Conservation (phyloP, 2,113 vertebrate species). For the Symphodus melops region DNA sequence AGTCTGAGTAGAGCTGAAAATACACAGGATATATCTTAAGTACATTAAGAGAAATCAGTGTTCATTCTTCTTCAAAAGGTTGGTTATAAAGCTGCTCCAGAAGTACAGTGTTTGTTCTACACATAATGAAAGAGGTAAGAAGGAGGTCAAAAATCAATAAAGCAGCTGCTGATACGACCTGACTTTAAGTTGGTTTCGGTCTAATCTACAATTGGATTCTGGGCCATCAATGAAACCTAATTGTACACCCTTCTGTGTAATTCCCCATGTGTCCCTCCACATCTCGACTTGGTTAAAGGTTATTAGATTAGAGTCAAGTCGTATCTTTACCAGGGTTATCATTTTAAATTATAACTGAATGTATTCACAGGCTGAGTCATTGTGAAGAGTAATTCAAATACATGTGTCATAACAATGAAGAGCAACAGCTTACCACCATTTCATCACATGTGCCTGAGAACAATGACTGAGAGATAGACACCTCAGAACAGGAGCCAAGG, state of each 20-base stretch:
- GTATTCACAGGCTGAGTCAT: background rate
- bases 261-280: no score
- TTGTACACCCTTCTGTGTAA: no score
- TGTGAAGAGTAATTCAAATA: background rate
- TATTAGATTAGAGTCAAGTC: no score
- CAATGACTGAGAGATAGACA: constrained; percentile 3
- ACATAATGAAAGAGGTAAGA: no score
- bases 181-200: background rate
- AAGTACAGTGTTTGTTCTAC: no score
- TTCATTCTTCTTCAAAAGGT: no score
- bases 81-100: no score
- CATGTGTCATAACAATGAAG: background rate
- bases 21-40: background rate
- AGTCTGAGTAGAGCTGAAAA: background rate
- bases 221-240: background rate
- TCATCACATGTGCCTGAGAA: background rate
- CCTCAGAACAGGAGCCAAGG: constrained; percentile 9
- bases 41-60: no score
- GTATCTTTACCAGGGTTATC: background rate
- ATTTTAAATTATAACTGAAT: background rate
- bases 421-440: background rate
- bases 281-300: no score
- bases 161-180: background rate
- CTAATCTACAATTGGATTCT: background rate
- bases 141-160: background rate